Evolutionary conservation across 2,888 invertebrate species (phyloP).

Genomic region (Horisme vitalbata): DNA sequence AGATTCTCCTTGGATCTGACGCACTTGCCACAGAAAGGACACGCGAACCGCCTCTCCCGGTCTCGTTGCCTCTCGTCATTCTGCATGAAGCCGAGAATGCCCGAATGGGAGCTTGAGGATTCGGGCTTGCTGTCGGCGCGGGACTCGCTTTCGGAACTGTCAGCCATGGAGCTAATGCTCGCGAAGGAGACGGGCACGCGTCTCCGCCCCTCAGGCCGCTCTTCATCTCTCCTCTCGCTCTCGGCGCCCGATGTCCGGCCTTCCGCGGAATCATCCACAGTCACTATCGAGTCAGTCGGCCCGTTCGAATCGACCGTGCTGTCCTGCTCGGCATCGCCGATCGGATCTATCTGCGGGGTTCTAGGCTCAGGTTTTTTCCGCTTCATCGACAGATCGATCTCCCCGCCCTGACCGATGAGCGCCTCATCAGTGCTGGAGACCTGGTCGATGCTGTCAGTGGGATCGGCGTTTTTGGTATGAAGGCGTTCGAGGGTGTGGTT

Average conservation of each 20-base stretch:
- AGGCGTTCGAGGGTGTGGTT: constrained; percentile 93
- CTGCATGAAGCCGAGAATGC: constrained; percentile 85
- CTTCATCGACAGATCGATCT: constrained; percentile 84
- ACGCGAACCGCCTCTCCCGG: constrained; percentile 90
- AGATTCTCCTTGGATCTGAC: constrained; percentile 94
- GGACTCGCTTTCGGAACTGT: constrained; percentile 78
- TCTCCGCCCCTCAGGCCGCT: constrained; percentile 55
- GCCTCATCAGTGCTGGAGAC: constrained; percentile 89
- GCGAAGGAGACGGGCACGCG: constrained; percentile 77
- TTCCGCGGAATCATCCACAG: constrained; percentile 75
- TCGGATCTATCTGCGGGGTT: constrained; percentile 73
- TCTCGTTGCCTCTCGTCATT: constrained; percentile 81
- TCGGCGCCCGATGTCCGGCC: constrained; percentile 69
- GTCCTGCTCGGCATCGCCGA: constrained; percentile 85
- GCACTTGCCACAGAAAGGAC: constrained; percentile 95
- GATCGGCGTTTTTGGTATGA: constrained; percentile 86
- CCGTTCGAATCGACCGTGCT: constrained; percentile 88
- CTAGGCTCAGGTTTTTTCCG: constrained; percentile 68
- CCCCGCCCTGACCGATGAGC: constrained; percentile 77
- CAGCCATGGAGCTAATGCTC: constrained; percentile 79
- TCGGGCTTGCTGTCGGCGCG: constrained; percentile 76
- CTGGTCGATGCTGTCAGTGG: constrained; percentile 83
- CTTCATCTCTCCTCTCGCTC: constrained; percentile 62
- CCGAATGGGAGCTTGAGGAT: constrained; percentile 80
- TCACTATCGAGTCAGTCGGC: constrained; percentile 72